Evolutionary conservation across 2,113 vertebrate species (phyloP).

Genomic region (Potamarius usumacintae): DNA sequence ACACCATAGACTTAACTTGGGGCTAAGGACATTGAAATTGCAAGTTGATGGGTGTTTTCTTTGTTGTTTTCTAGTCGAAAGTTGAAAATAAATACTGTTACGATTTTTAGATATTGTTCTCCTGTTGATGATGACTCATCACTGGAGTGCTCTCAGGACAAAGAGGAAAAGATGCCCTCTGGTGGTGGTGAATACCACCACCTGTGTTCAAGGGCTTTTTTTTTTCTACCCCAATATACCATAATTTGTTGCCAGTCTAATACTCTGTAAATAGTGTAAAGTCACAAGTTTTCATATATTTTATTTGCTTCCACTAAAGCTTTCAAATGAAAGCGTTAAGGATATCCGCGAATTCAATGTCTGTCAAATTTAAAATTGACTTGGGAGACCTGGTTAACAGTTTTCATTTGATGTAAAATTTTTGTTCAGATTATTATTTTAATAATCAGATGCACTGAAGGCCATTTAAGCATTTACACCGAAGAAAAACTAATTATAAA

Average conservation of each 20-base stretch:
- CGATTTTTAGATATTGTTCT: not conserved
- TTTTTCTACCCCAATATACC: no score
- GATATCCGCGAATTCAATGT: not conserved
- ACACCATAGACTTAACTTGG: not conserved
- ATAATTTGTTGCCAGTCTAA: not conserved
- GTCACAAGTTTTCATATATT: not conserved
- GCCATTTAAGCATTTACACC: not conserved
- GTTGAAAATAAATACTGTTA: not conserved
- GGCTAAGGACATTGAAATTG: not conserved
- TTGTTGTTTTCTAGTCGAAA: not conserved
- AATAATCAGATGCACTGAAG: not conserved
- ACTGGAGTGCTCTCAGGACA: not conserved
- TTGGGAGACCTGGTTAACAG: not conserved
- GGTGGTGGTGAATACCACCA: constrained; percentile 23
- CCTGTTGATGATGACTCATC: constrained; percentile 43
- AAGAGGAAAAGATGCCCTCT: constrained; percentile 41
- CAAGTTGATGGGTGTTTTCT: not conserved
- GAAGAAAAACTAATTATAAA: not conserved
- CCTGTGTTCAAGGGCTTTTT: not conserved
- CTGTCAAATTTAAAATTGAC: not conserved
- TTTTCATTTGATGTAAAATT: not conserved
- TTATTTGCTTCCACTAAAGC: not conserved
- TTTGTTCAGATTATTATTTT: not conserved
- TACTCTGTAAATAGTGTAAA: not conserved
- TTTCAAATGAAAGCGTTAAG: not conserved